Evolutionary conservation across 37 sponge, comb jelly and placozoan species (phyloP).

Genomic region (Beroe forskalii): DNA sequence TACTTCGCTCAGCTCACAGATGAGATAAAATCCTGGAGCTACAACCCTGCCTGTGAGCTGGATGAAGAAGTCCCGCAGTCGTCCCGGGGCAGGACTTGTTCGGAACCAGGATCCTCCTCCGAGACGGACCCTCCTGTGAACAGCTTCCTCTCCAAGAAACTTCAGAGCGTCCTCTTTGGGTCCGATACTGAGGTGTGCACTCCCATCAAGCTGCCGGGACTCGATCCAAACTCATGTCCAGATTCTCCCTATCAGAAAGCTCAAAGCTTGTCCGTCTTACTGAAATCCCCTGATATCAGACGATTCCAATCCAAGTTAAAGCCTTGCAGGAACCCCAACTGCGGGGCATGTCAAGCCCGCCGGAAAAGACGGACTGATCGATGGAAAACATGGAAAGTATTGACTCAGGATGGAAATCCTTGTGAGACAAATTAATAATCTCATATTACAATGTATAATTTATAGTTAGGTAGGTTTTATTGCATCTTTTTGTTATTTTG

Average conservation of each 20-base stretch:
- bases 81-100: background rate
- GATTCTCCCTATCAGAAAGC: conserved; percentile 62
- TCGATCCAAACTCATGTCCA: conserved; percentile 9
- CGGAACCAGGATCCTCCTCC: conserved; percentile 22
- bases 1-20: background rate
- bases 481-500: too few relatives aligned
- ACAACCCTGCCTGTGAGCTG: conserved; percentile 50
- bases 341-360: conserved; percentile 29
- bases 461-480: background rate
- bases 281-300: conserved; percentile 45
- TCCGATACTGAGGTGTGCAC: conserved; percentile 44
- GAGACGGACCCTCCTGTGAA: background rate
- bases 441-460: background rate
- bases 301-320: conserved; percentile 36
- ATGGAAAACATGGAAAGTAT: conserved; percentile 52
- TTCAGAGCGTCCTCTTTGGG: background rate
- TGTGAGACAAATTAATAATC: background rate
- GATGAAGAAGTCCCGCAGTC: background rate
- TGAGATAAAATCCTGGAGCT: conserved; percentile 44
- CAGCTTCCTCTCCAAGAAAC: background rate
- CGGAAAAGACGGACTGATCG: conserved; percentile 31
- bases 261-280: conserved; percentile 12
- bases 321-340: conserved; percentile 32
- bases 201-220: background rate
- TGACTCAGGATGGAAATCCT: conserved; percentile 49